Evolutionary conservation across 2,113 vertebrate species (phyloP).

Genomic region (Engystomops pustulosus): DNA sequence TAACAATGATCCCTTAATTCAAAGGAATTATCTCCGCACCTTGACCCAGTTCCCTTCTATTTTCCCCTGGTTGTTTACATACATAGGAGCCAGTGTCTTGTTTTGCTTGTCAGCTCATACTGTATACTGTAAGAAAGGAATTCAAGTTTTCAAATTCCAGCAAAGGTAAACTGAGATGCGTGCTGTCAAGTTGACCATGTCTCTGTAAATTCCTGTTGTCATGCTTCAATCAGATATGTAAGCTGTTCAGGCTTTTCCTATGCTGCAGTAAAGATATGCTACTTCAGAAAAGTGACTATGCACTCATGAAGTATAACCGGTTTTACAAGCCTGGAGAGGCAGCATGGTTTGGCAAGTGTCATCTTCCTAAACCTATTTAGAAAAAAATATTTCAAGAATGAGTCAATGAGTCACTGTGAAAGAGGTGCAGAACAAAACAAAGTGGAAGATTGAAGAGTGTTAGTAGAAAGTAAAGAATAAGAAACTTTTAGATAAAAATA

Average conservation of each 20-base stretch:
- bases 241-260: neutral
- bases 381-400: neutral
- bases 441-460: too few species aligned
- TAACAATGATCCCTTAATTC: too few species aligned
- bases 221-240: neutral
- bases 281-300: neutral
- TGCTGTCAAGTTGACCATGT: neutral
- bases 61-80: too few species aligned
- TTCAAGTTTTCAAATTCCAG: neutral
- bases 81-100: neutral
- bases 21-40: too few species aligned
- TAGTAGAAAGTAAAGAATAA: too few species aligned
- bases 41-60: too few species aligned
- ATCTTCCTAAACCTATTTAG: neutral
- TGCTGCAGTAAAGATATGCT: neutral
- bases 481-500: too few species aligned
- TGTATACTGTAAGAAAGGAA: neutral
- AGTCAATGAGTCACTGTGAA: conserved; percentile 3
- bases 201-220: neutral
- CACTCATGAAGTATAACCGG: neutral
- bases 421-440: conserved; percentile 6
- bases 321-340: neutral
- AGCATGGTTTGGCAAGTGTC: neutral
- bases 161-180: neutral
- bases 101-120: neutral